Percentiles rank a stretch among this genome's conserved stretches.
Conservation (phyloP, 2,797 vertebrate species). For the Lycodopsis pacificus region DNA sequence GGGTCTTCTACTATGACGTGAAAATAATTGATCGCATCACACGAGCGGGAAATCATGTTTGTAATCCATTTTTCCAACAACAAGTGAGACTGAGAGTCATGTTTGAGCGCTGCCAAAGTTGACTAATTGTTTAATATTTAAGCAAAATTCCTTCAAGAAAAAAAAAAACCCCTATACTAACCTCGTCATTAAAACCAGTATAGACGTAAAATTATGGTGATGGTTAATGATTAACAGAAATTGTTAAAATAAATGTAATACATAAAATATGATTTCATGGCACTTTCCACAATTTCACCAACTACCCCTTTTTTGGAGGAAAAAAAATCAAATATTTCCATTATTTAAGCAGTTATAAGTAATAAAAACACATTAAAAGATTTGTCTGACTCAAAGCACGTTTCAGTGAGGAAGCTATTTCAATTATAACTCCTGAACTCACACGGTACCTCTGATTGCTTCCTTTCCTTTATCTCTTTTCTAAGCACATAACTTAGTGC, state of each 20-base stretch:
- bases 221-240: too few species aligned
- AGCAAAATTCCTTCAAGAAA: background rate
- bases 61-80: background rate
- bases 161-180: background rate
- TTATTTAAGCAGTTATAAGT: background rate
- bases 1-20: background rate
- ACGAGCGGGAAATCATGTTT: background rate
- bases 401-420: slow-evolving; percentile 9
- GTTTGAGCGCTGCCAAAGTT: background rate
- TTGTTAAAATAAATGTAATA: too few species aligned
- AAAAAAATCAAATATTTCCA: background rate
- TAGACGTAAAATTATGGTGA: background rate
- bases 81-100: background rate
- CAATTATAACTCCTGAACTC: slow-evolving; percentile 20
- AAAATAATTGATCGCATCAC: background rate
- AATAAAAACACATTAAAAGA: background rate
- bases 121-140: background rate
- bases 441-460: slow-evolving; percentile 3
- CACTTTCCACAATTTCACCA: background rate
- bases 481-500: slow-evolving; percentile 2
- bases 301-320: background rate
- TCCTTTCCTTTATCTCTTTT: slow-evolving; percentile 18
- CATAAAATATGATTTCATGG: background rate
- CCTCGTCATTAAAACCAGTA: background rate
- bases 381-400: background rate